Evolutionary conservation across 1,140 invertebrate species (phyloP).

Genomic region (Halictus rubicundus): DNA sequence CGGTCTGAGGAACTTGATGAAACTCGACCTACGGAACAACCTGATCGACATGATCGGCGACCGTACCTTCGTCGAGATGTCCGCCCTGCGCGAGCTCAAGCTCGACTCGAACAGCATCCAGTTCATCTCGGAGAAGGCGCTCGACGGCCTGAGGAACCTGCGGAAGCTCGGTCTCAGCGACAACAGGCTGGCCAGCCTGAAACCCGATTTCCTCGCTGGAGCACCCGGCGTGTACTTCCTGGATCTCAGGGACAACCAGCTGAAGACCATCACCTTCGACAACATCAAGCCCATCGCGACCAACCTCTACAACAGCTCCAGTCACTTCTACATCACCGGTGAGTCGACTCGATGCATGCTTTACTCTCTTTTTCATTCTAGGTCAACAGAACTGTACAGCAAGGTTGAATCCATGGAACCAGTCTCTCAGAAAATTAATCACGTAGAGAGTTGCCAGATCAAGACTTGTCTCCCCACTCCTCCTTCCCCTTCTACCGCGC

Average conservation of each 20-base stretch:
- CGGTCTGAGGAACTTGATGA: slow-evolving; percentile 84
- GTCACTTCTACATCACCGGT: slow-evolving; percentile 89
- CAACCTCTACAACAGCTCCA: slow-evolving; percentile 86
- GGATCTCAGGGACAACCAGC: slow-evolving; percentile 86
- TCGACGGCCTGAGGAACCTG: slow-evolving; percentile 86
- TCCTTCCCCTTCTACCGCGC: no score
- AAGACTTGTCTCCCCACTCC: no score
- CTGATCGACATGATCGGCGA: slow-evolving; percentile 87
- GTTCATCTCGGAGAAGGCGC: slow-evolving; percentile 86
- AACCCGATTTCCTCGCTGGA: slow-evolving; percentile 84
- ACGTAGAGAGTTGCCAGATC: no score
- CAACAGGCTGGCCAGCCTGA: slow-evolving; percentile 86
- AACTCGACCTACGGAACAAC: slow-evolving; percentile 86
- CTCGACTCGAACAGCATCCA: slow-evolving; percentile 87
- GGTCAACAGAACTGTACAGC: no score
- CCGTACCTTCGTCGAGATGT: slow-evolving; percentile 87
- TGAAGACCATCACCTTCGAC: slow-evolving; percentile 87
- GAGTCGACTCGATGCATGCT: slow-evolving; percentile 74
- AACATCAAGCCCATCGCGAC: slow-evolving; percentile 87
- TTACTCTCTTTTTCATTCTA: not conserved
- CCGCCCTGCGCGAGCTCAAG: slow-evolving; percentile 85
- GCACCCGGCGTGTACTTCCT: slow-evolving; percentile 85
- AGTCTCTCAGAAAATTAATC: no score
- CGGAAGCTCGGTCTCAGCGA: slow-evolving; percentile 85
- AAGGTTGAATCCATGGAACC: no score